Evolutionary conservation across 2,113 vertebrate genomes (phyloP).

Genomic region (Prochilodus magdalenae): DNA sequence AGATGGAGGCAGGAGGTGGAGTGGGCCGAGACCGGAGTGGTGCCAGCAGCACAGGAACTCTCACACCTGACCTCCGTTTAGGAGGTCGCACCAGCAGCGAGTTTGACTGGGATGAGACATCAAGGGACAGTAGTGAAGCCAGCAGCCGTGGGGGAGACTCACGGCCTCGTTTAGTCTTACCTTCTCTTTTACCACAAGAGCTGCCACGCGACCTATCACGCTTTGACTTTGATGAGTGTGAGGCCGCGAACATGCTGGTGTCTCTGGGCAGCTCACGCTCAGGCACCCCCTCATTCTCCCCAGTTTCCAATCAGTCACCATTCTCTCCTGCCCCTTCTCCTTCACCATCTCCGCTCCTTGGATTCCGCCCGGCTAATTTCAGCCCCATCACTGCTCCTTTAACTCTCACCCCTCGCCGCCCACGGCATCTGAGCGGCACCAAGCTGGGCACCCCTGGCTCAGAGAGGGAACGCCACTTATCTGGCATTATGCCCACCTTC

Average conservation of each 20-base stretch:
- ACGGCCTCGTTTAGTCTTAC: conserved; percentile 79
- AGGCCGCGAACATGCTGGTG: conserved; percentile 91
- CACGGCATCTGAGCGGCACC: conserved; percentile 84
- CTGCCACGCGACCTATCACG: conserved; percentile 87
- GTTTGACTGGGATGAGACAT: conserved; percentile 91
- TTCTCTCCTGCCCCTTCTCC: conserved; percentile 90
- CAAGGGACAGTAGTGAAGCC: conserved; percentile 87
- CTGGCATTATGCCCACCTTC: conserved; percentile 85
- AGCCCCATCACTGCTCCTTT: conserved; percentile 86
- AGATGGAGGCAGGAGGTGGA: conserved; percentile 88
- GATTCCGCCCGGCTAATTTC: conserved; percentile 88
- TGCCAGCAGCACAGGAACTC: conserved; percentile 79
- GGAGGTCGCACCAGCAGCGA: conserved; percentile 81
- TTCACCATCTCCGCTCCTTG: conserved; percentile 87
- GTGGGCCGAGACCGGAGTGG: conserved; percentile 81
- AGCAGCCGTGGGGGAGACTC: conserved; percentile 89
- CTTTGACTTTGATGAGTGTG: conserved; percentile 92
- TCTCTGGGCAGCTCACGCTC: conserved; percentile 89
- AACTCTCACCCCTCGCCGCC: conserved; percentile 74
- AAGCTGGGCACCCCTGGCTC: conserved; percentile 75
- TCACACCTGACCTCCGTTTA: conserved; percentile 77
- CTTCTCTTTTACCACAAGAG: conserved; percentile 77
- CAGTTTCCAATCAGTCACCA: conserved; percentile 90
- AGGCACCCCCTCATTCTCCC: conserved; percentile 86
- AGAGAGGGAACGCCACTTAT: conserved; percentile 85